Base-by-base conservation (phyloP, 2,888 invertebrate genomes). In the Amphiduros pacificus region DNA sequence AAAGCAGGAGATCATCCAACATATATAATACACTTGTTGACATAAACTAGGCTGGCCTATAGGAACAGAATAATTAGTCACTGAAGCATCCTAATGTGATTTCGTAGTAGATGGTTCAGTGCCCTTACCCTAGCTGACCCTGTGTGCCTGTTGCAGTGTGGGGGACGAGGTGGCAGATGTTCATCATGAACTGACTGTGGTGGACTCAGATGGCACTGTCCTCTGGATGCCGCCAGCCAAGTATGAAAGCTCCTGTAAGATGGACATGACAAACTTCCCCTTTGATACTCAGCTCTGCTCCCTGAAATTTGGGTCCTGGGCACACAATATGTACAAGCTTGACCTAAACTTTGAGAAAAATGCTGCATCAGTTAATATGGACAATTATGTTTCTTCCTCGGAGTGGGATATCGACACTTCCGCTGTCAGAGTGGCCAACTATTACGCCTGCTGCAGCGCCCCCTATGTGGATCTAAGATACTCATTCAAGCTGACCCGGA, bases 61-160 rank as follows among this genome's bases (percentile, higher is more conserved):
- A n/a, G n/a, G n/a, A n/a, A n/a, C n/a, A n/a, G n/a, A n/a, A n/a
- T n/a, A n/a, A n/a, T n/a, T n/a, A n/a, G n/a, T n/a, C n/a, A n/a
- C n/a, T n/a, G n/a, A n/a, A n/a, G n/a, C n/a, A n/a, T n/a, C n/a
- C n/a, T n/a, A n/a, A n/a, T n/a, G n/a, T n/a, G n/a, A n/a, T n/a
- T n/a, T n/a, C n/a, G n/a, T n/a, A n/a, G n/a, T n/a, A n/a, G n/a
- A n/a, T n/a, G n/a, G n/a, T n/a, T n/a, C n/a, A n/a, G n/a, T n/a
- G n/a, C n/a, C n/a, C n/a, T n/a, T n/a, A n/a, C n/a, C n/a, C n/a
- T n/a, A n/a, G n/a, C n/a, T n/a, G n/a, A n/a, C n/a, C n/a, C n/a
- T n/a, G n/a, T n/a, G n/a, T n/a, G n/a, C n/a, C n/a, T n/a, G n/a
- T 17, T 56, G 20, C 49, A 56, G 56, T 49, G 44, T 56, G 28